Conservation (phyloP, 2,888 invertebrate species). For the Volucella inflata region DNA sequence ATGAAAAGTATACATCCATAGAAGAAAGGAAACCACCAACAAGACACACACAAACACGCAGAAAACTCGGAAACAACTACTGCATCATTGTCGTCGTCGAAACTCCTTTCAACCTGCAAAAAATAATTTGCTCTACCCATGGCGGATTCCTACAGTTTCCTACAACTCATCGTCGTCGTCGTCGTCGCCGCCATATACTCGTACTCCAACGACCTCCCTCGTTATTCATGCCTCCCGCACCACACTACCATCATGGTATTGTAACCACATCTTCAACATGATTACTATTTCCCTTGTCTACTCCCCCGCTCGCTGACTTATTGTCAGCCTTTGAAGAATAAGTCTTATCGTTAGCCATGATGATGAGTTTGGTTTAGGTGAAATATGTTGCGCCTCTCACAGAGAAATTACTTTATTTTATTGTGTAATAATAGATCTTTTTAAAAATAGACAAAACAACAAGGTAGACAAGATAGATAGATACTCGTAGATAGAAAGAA, state of each 20-base stretch:
- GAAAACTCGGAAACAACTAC: constrained; percentile 43
- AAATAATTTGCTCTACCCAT: constrained; percentile 46
- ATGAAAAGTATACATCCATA: constrained; percentile 51
- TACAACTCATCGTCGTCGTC: constrained; percentile 12
- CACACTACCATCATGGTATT: neutral
- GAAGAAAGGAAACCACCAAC: constrained; percentile 45
- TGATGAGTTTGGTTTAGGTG: constrained; percentile 45
- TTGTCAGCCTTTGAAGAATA: constrained; percentile 13
- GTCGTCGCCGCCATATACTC: constrained; percentile 33
- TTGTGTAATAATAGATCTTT: constrained; percentile 73
- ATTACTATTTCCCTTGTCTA: constrained; percentile 40
- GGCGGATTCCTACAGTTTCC: constrained; percentile 57
- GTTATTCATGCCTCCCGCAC: constrained; percentile 16
- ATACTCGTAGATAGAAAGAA: constrained; percentile 7
- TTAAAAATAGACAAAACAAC: constrained; percentile 54
- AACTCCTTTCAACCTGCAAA: constrained; percentile 61
- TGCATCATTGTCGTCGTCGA: constrained; percentile 36
- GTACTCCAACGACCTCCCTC: constrained; percentile 47
- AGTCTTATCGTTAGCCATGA: constrained; percentile 21
- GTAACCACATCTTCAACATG: constrained; percentile 50
- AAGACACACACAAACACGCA: constrained; percentile 46
- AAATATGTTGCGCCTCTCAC: constrained; percentile 47
- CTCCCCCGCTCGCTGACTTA: neutral
- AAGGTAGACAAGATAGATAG: neutral
- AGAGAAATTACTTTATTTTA: constrained; percentile 62